phyloP scores from a whole-genome alignment of 2,113 vertebrate genomes.

The Cebus imitator region DNA sequence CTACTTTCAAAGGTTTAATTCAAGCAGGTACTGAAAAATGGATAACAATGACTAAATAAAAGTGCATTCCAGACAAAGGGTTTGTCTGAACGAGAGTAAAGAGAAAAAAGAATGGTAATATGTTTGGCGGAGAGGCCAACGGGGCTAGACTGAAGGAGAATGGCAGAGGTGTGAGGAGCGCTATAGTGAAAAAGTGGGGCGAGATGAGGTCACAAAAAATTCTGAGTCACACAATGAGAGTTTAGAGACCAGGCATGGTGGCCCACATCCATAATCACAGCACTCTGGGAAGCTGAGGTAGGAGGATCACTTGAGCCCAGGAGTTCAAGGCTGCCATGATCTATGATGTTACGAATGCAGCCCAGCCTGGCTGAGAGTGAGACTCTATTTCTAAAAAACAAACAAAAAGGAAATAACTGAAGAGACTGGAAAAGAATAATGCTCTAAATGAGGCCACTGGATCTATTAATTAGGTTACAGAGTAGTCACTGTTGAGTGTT shows the following conservation, averaged over 20 bases:
- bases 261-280: no score
- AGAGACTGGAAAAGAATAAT: neutral
- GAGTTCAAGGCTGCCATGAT: neutral
- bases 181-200: neutral
- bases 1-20: conserved; percentile 24
- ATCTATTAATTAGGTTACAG: conserved; percentile 18
- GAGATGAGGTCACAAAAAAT: neutral
- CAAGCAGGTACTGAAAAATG: conserved; percentile 24
- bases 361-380: neutral
- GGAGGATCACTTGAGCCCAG: neutral
- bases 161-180: neutral
- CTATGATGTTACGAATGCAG: neutral
- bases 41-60: neutral
- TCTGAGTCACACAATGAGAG: neutral
- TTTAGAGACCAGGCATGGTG: neutral
- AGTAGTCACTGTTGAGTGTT: neutral
- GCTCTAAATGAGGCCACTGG: conserved; percentile 20
- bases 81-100: neutral
- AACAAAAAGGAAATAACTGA: neutral
- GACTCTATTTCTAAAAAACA: neutral
- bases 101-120: neutral
- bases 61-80: neutral
- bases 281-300: neutral
- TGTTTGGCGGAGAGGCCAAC: neutral
- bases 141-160: neutral